Conservation (phyloP, 2,797 vertebrate species). For the Brotula barbata region DNA sequence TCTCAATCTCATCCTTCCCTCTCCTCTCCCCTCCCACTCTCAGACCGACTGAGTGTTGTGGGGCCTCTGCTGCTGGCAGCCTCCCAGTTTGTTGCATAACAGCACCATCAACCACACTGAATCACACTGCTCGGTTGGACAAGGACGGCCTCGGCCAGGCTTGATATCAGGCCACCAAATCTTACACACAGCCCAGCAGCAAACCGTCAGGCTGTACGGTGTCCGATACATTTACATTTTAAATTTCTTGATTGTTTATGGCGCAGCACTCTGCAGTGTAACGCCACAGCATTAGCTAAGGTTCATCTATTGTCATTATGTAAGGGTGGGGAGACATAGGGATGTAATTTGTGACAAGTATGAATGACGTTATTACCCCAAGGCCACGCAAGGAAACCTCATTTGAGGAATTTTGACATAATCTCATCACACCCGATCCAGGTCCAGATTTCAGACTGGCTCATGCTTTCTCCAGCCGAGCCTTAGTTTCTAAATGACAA, state of each 20-base stretch:
- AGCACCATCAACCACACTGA: constrained; percentile 54
- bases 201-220: not conserved
- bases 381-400: not conserved
- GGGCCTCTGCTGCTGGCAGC: constrained; percentile 68
- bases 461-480: not conserved
- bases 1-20: constrained; percentile 37
- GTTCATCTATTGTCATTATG: constrained; percentile 20
- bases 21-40: constrained; percentile 52
- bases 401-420: constrained; percentile 14
- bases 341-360: constrained; percentile 43
- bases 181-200: constrained; percentile 21
- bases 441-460: not conserved
- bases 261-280: too few relatives aligned
- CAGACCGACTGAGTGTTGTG: constrained; percentile 50
- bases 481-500: not conserved
- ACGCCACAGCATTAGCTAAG: not conserved
- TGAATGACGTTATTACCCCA: constrained; percentile 11
- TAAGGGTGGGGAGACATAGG: constrained; percentile 19
- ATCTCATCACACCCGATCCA: too few relatives aligned
- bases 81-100: constrained; percentile 68
- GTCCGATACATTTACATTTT: constrained; percentile 10
- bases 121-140: constrained; percentile 61
- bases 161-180: constrained; percentile 19
- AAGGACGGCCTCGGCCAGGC: constrained; percentile 21
- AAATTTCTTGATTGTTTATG: not conserved